Conservation (phyloP, 2,113 vertebrate genomes). For the Neogobius melanostomus region DNA sequence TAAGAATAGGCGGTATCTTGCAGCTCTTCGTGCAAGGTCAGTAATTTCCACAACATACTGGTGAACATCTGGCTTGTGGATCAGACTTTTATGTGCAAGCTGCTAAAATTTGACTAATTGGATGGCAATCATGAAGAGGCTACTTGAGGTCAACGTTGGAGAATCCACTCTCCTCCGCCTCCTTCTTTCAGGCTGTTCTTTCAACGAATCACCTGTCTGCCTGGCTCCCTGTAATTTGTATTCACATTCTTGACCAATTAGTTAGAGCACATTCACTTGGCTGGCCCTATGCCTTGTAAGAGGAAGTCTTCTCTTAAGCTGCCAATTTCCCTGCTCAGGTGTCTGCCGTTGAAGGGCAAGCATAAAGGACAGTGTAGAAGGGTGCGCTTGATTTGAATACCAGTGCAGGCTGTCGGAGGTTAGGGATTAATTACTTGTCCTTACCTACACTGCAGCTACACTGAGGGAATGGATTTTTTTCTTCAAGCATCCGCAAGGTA, state of each 20-base stretch:
- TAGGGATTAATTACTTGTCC: constrained; percentile 9
- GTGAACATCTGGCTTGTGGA: constrained; percentile 53
- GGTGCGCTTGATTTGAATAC: constrained; percentile 19
- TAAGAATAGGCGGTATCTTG: not conserved
- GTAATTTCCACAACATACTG: not conserved
- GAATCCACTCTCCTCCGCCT: too few relatives aligned
- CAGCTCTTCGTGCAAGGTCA: not conserved
- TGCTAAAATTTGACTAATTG: constrained; percentile 32
- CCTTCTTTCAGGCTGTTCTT: not conserved
- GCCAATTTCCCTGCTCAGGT: constrained; percentile 7
- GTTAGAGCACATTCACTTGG: not conserved
- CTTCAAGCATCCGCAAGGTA: not conserved
- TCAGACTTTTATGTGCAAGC: constrained; percentile 15
- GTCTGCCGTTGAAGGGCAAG: constrained; percentile 6
- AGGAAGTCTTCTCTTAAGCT: not conserved
- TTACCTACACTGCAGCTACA: not conserved
- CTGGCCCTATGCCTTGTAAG: not conserved
- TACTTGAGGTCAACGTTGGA: not conserved
- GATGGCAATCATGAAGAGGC: constrained; percentile 20
- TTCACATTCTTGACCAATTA: constrained; percentile 19
- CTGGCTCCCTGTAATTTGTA: constrained; percentile 5
- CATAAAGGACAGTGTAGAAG: not conserved
- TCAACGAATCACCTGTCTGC: not conserved
- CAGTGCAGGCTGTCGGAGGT: not conserved
- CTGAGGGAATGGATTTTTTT: not conserved